These are phyloP conservation scores for Malthinus seriepunctatus DNA, from an alignment of 2,888 invertebrate species.

Conservation along the genomic window DNA sequence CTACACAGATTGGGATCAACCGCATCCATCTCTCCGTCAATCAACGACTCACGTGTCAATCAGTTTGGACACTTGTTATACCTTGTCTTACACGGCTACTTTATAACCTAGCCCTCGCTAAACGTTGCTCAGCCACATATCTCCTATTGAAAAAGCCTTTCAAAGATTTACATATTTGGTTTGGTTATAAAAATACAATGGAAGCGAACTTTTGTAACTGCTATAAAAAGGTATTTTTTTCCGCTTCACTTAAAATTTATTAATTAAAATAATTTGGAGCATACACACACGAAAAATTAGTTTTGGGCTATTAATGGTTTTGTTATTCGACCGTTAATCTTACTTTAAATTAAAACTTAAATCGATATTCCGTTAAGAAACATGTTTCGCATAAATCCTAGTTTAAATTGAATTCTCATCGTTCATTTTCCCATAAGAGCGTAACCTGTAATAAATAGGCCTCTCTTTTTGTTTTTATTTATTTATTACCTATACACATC, in stretches of 20 bases:
- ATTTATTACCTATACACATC: conserved; percentile 29
- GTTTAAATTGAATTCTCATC: conserved; percentile 41
- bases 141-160: conserved; percentile 21
- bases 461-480: conserved; percentile 31
- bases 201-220: background rate
- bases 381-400: conserved; percentile 40
- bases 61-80: conserved; percentile 54
- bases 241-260: background rate
- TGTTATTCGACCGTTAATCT: conserved; percentile 19
- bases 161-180: conserved; percentile 5
- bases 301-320: conserved; percentile 9
- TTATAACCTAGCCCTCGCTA: conserved; percentile 44
- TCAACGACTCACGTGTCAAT: conserved; percentile 57
- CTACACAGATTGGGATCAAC: conserved; percentile 57
- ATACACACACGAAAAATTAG: conserved; percentile 3
- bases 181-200: background rate
- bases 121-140: conserved; percentile 36
- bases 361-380: conserved; percentile 27
- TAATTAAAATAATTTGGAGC: conserved; percentile 5
- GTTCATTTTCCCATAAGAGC: conserved; percentile 35
- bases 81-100: conserved; percentile 53
- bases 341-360: conserved; percentile 23
- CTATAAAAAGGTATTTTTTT: background rate
- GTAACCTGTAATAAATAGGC: conserved; percentile 30
- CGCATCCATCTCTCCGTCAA: conserved; percentile 56